Percentiles rank a stretch among this genome's conserved stretches.
Conservation (phyloP, 2,113 vertebrate genomes). For the Athene noctua region DNA sequence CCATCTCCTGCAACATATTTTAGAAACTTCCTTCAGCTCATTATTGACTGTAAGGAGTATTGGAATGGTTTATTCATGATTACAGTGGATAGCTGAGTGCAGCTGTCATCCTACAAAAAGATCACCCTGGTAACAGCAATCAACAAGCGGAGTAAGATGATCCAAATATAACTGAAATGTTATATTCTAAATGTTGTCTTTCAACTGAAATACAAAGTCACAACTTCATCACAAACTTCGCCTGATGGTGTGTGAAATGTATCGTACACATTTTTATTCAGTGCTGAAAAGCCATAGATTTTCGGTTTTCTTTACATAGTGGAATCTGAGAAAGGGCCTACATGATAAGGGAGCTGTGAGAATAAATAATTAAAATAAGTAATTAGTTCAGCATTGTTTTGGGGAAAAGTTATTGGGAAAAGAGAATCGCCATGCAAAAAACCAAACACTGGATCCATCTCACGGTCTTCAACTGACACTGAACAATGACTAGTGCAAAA, state of each 20-base stretch:
- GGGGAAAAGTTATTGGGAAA: neutral
- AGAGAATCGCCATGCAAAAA: neutral
- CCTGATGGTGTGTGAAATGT: neutral
- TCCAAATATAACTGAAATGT: constrained; percentile 37
- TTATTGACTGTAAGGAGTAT: constrained; percentile 10
- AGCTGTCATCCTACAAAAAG: constrained; percentile 62
- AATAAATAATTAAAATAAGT: constrained; percentile 7
- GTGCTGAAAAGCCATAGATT: neutral
- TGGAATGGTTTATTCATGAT: constrained; percentile 26
- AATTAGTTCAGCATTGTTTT: neutral
- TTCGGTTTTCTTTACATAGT: neutral
- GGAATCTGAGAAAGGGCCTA: neutral
- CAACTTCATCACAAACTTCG: neutral
- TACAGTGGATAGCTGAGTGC: constrained; percentile 22
- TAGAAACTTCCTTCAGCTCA: constrained; percentile 5
- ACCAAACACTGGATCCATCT: neutral
- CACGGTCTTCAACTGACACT: neutral
- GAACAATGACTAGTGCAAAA: neutral
- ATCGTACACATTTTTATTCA: neutral
- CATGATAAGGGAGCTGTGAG: neutral
- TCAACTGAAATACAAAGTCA: neutral
- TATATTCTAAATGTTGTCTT: constrained; percentile 34
- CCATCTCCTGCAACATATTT: constrained; percentile 43
- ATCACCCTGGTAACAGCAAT: constrained; percentile 27
- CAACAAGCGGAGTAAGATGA: constrained; percentile 61